Base-by-base conservation (phyloP, 2,797 vertebrate species). In the Arremon brunneinucha region DNA sequence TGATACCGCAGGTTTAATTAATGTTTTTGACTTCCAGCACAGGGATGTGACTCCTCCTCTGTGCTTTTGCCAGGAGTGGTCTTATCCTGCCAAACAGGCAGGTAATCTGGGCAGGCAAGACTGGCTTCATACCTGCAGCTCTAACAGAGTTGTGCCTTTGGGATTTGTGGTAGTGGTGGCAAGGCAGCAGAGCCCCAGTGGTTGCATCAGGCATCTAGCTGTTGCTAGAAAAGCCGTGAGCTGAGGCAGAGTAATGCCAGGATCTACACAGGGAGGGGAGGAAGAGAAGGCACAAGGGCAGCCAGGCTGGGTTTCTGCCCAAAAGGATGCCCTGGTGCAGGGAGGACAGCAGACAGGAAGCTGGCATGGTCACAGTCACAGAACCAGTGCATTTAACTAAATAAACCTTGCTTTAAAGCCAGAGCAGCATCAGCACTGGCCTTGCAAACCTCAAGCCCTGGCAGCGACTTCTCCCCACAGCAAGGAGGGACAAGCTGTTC, bases 1-100 rank as follows among this genome's bases (percentile, higher is more conserved):
- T 19, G 87, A 89, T 83, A 95, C 91, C 21, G 7, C 34, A 77
- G 85, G 78, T 96, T 95, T 95, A 95, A 96, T 95, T 91, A 95
- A 59, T 89, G 90, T 86, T 95, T 95, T 90, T 90, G 55, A 95
- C 93, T 95, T 84, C 46, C 77, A 95, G 83, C 86, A 78, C 52
- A 87, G 39, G 50, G 90, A 83, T 82, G 70, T 41, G 88, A 93
- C 91, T 95, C 90, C 83, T 91, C 28, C 55, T 94, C 95, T 94
- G 83, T 91, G 91, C 35, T 69, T 83, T 63, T 84, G 91, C 93
- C 95, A 96, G 91, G 57, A 93, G 53, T 67, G 5, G 9, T 68
- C 57, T 91, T 93, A 71, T 78, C 72, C 79, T 75, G 76, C 79
- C 89, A 88, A 78, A 83, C 12, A 21, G 76, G 87, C 69, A 60